These are phyloP conservation scores for Acipenser transmontanus DNA, from an alignment of 2,797 vertebrate species.

Conservation along the genomic window DNA sequence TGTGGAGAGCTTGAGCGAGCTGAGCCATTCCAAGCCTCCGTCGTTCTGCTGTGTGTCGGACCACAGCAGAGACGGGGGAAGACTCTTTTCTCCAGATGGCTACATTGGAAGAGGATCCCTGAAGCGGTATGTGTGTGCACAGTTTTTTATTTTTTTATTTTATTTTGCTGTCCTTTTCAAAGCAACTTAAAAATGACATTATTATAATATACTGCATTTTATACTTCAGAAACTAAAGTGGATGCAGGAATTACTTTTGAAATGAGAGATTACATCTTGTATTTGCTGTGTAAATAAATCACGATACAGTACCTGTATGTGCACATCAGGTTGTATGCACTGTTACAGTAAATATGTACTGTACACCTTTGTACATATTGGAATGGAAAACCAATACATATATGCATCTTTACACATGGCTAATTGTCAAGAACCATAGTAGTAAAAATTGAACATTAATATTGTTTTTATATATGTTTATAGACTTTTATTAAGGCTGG, in stretches of 20 bases:
- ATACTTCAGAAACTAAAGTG: neutral
- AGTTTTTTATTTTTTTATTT: neutral
- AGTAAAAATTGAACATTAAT: neutral
- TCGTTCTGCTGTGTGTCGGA: constrained; percentile 75
- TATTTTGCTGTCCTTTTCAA: neutral
- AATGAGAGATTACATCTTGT: too few species aligned
- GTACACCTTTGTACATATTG: too few species aligned
- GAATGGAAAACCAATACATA: too few species aligned
- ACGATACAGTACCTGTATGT: too few species aligned
- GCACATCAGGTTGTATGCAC: too few species aligned
- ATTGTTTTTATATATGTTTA: neutral
- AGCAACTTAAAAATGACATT: neutral
- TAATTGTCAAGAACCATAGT: too few species aligned
- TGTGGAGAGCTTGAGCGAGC: constrained; percentile 60
- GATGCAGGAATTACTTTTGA: too few species aligned
- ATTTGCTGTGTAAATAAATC: too few species aligned
- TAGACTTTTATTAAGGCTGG: constrained; percentile 76
- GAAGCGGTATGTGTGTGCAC: constrained; percentile 64
- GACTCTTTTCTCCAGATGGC: constrained; percentile 63
- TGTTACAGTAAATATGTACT: too few species aligned
- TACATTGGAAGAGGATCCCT: constrained; percentile 75
- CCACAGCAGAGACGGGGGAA: constrained; percentile 53
- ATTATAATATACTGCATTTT: neutral
- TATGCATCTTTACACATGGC: too few species aligned
- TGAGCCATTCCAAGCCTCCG: constrained; percentile 47